phyloP scores from a whole-genome alignment of 35 echinoderm and acorn worm species.

The Eucidaris tribuloides region DNA sequence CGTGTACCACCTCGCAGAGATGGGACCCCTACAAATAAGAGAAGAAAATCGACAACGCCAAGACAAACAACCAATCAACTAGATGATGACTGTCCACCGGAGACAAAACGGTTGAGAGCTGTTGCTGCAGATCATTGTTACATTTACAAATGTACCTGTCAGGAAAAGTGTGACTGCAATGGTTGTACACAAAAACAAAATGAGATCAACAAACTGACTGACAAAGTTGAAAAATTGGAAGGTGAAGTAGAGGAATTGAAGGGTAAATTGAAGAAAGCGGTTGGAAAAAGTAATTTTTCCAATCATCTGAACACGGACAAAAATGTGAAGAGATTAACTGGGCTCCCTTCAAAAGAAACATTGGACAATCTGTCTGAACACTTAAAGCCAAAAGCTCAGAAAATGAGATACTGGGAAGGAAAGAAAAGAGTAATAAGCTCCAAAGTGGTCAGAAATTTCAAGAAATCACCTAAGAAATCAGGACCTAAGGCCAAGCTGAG shows the following conservation, averaged over 20 bases:
- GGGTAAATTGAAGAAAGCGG: not conserved
- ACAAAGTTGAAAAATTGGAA: not conserved
- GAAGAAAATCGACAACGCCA: no score
- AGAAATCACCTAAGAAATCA: constrained; percentile 21
- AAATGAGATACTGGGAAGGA: constrained; percentile 46
- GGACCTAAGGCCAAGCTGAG: constrained; percentile 33
- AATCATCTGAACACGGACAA: constrained; percentile 10
- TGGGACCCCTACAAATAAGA: no score
- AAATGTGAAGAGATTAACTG: constrained; percentile 19
- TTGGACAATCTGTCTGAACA: constrained; percentile 4
- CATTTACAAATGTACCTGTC: not conserved
- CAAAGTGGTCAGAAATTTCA: not conserved
- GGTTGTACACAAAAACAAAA: not conserved
- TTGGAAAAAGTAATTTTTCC: not conserved
- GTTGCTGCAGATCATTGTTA: not conserved
- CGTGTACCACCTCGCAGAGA: no score
- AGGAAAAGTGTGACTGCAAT: not conserved
- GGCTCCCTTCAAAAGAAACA: not conserved
- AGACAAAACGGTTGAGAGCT: not conserved
- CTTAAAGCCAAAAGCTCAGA: constrained; percentile 20
- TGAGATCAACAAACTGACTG: no score
- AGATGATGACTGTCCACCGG: no score
- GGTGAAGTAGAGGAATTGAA: not conserved
- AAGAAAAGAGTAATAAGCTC: not conserved
- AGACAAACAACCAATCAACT: no score